A percentile compares a stretch with the other conserved stretches of the same genome.
Evolutionary conservation across 2,888 invertebrate species (phyloP).

Genomic region (Lathronympha strigana): DNA sequence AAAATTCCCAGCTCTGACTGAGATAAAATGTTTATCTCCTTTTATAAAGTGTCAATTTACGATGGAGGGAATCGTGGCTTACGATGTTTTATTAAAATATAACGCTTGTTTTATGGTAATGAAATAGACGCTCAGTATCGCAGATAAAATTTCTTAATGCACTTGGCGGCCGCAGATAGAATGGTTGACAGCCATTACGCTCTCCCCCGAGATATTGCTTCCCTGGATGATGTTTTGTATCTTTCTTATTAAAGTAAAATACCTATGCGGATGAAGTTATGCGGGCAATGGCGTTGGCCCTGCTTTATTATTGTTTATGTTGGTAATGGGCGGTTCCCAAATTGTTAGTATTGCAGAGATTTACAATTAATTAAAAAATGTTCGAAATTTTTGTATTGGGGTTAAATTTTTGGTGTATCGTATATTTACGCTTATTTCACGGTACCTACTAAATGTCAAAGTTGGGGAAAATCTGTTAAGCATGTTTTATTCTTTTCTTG

Average conservation of each 20-base stretch:
- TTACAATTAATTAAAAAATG: too few relatives aligned
- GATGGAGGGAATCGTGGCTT: conserved; percentile 40
- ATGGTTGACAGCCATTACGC: conserved; percentile 57
- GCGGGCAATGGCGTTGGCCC: conserved; percentile 17
- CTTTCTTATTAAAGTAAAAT: conserved; percentile 42
- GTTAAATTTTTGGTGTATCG: too few relatives aligned
- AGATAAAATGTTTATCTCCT: conserved; percentile 32
- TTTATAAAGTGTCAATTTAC: conserved; percentile 42
- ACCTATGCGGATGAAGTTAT: conserved; percentile 30
- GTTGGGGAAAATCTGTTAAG: too few relatives aligned
- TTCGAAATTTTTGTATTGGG: too few relatives aligned
- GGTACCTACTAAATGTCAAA: too few relatives aligned
- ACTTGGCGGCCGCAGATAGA: conserved; percentile 58
- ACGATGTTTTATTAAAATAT: conserved; percentile 47
- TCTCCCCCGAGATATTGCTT: conserved; percentile 49
- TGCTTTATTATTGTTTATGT: conserved; percentile 20
- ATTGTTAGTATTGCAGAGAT: too few relatives aligned
- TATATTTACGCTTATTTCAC: too few relatives aligned
- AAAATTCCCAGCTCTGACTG: conserved; percentile 8
- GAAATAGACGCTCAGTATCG: conserved; percentile 55
- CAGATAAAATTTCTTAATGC: conserved; percentile 60
- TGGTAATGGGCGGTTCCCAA: background rate
- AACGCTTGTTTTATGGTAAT: conserved; percentile 52
- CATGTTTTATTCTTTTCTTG: too few relatives aligned
- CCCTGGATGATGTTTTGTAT: conserved; percentile 49